Evolutionary conservation across 2,113 vertebrate species (phyloP).

Genomic region (Ciconia maguari): DNA sequence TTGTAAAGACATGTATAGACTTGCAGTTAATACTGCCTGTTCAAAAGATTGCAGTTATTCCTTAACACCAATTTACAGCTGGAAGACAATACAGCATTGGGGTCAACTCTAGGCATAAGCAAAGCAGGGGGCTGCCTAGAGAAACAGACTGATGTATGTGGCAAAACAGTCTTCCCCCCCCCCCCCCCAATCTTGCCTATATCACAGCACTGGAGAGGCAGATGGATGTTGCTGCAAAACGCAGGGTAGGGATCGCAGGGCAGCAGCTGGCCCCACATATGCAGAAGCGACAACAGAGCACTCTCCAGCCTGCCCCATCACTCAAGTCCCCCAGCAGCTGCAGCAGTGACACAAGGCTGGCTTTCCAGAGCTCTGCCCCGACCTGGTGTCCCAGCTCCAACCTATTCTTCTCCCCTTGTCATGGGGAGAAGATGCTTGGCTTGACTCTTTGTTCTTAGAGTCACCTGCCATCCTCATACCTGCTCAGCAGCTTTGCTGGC

Average conservation of each 20-base stretch:
- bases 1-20: not conserved
- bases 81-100: not conserved
- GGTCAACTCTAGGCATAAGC: not conserved
- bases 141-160: not conserved
- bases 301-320: not conserved
- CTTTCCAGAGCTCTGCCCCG: not conserved
- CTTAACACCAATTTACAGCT: not conserved
- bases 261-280: not conserved
- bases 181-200: not conserved
- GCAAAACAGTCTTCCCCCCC: not conserved
- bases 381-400: not conserved
- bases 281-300: not conserved
- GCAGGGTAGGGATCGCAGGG: not conserved
- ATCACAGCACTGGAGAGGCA: not conserved
- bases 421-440: rapidly evolving
- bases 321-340: not conserved
- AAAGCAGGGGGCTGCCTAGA: not conserved
- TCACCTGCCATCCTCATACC: not conserved
- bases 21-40: not conserved
- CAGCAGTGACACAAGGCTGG: not conserved
- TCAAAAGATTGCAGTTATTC: not conserved
- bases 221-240: not conserved
- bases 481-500: not conserved
- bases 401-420: not conserved
- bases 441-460: not conserved